These are phyloP conservation scores for Serilophus lunatus DNA, from an alignment of 2,113 vertebrate species.

Conservation along the genomic window DNA sequence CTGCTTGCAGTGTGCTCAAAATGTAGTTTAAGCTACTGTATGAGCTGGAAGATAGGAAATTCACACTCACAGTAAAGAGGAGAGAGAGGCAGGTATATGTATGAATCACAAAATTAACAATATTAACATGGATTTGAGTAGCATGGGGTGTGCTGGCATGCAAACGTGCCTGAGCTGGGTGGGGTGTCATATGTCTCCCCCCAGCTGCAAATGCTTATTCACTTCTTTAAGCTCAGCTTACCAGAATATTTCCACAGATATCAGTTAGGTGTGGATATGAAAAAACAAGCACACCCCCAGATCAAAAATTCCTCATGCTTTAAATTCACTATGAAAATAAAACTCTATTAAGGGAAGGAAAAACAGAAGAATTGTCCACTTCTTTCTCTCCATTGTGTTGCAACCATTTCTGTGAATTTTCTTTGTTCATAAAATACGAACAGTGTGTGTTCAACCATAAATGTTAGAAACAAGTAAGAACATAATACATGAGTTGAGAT, in stretches of 20 bases:
- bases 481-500: background rate
- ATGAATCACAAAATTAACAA: conserved; percentile 29
- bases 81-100: background rate
- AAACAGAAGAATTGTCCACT: background rate
- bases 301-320: background rate
- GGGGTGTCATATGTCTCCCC: background rate
- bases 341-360: background rate
- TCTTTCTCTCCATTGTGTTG: background rate
- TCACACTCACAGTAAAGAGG: background rate
- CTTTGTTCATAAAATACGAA: background rate
- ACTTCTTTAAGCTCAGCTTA: background rate
- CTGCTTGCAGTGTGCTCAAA: background rate
- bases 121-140: conserved; percentile 19
- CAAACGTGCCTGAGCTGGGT: background rate
- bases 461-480: background rate
- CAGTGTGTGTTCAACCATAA: background rate
- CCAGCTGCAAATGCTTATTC: background rate
- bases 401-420: background rate
- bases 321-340: background rate
- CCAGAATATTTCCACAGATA: background rate
- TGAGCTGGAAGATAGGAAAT: background rate
- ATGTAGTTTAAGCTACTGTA: background rate
- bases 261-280: background rate
- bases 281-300: conserved; percentile 39
- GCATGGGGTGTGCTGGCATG: background rate